These are phyloP conservation scores for Oryzaephilus surinamensis DNA, from an alignment of 1,140 invertebrate genomes.

Conservation along the genomic window DNA sequence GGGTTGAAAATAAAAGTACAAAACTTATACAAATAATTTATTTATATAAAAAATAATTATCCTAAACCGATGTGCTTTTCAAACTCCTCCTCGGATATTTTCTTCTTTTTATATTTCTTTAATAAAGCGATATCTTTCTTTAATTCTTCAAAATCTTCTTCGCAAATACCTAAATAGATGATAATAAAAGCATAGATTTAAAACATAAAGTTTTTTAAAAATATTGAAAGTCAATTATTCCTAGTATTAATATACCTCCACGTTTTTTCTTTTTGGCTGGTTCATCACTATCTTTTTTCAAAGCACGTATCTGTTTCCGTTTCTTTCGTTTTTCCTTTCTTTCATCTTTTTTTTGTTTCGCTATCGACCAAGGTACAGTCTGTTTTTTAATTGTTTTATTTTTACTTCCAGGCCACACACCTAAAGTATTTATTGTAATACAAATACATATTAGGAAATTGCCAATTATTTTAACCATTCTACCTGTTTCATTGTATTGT, in stretches of 20 bases:
- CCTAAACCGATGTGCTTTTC: slow-evolving; percentile 45
- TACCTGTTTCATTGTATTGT: slow-evolving; percentile 60
- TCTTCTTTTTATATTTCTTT: slow-evolving; percentile 83
- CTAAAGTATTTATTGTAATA: neutral
- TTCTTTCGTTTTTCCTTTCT: slow-evolving; percentile 49
- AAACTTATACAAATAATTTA: too few relatives aligned
- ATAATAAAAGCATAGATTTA: too few relatives aligned
- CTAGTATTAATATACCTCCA: slow-evolving; percentile 33
- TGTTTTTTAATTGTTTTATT: slow-evolving; percentile 44
- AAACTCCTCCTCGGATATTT: slow-evolving; percentile 53
- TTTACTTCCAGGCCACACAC: slow-evolving; percentile 67
- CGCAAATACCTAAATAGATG: slow-evolving; percentile 45
- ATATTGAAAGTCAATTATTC: neutral
- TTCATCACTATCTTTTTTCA: slow-evolving; percentile 36
- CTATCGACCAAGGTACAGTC: slow-evolving; percentile 69
- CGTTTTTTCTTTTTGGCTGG: slow-evolving; percentile 35
- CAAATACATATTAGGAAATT: neutral
- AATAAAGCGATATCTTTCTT: slow-evolving; percentile 71
- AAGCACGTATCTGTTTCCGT: slow-evolving; percentile 42
- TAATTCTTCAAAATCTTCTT: slow-evolving; percentile 76
- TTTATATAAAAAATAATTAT: too few relatives aligned
- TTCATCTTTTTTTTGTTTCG: slow-evolving; percentile 64
- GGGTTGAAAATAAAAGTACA: too few relatives aligned
- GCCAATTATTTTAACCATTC: too few relatives aligned
- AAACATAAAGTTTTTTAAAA: too few relatives aligned